Evolutionary conservation across 2,888 invertebrate species (phyloP), one percentile per base, ranked within the genome.

Genomic region (Lasioglossum leucozonium): DNA sequence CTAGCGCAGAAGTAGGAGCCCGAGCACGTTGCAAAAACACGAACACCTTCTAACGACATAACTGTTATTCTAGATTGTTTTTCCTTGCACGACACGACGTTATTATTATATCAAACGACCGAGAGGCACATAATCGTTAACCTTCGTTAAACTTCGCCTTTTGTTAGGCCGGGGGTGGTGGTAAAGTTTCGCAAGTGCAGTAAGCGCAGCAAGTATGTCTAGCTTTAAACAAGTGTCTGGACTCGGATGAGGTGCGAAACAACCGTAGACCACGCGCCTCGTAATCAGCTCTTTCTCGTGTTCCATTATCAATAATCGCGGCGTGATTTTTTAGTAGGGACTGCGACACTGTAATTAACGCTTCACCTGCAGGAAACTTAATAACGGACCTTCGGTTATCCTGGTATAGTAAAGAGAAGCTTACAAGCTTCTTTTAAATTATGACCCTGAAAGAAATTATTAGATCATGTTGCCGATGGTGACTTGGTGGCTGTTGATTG

Each of bases 131-230:
- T 77, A 74, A 84, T 79, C 81, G 81, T 86, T 78, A 84, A 86
- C 81, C 78, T 72, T 84, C 81, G 81, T 81, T 81, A 81, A 81
- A 84, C 78, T 81, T 62, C 65, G 69, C 65, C 84, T 77, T 62
- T 65, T 69, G 73, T 62, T 71, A 84, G 51, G 22, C 62, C 62
- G 30, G 30, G 30, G 30, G 18, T 2, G 67, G 75, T 44, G 58
- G 55, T 44, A 40, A 81, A 86, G 82, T 85, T 85, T 77, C 80
- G 40, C 80, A 83, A 85, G 85, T 77, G 58, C 71, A 77, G 71
- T 71, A 72, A 80, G 77, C 82, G 65, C 73, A 37, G 18, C 74
- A 75, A 71, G 44, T 51, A 42, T 51, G 51, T 58, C 37, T 69
- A 75, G 65, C 72, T 65, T 82, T 67, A 51, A 85, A 47, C 77